Evolutionary conservation across 2,113 vertebrate genomes (phyloP).

Genomic region (Smithornis capensis): DNA sequence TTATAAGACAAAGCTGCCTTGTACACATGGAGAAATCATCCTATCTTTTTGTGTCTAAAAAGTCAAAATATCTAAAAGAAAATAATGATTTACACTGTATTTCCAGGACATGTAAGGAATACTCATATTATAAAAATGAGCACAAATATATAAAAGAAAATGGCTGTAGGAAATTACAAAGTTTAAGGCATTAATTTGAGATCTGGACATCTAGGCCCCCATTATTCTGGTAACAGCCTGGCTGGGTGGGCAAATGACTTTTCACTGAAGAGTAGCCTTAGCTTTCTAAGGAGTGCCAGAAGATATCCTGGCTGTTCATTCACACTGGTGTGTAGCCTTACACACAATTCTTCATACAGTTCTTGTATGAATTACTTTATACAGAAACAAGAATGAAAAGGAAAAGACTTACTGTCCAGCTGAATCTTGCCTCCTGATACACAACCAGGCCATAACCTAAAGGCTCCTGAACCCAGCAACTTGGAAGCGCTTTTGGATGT

Average conservation of each 20-base stretch:
- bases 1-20: background rate
- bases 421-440: background rate
- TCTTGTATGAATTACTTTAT: background rate
- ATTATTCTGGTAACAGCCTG: background rate
- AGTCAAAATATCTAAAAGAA: background rate
- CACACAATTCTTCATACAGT: too few relatives aligned
- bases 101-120: background rate
- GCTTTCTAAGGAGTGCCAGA: background rate
- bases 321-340: fast-evolving
- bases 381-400: background rate
- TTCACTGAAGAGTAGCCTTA: background rate
- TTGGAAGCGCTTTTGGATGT: background rate
- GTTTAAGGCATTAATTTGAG: background rate
- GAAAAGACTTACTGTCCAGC: background rate
- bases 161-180: background rate
- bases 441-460: background rate
- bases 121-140: background rate
- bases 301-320: background rate
- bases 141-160: background rate
- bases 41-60: background rate
- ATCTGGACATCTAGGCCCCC: background rate
- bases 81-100: background rate
- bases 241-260: background rate
- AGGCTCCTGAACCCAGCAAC: background rate
- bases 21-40: background rate